Evolutionary conservation across 2,113 vertebrate genomes (phyloP).

Genomic region (Centrocercus urophasianus): DNA sequence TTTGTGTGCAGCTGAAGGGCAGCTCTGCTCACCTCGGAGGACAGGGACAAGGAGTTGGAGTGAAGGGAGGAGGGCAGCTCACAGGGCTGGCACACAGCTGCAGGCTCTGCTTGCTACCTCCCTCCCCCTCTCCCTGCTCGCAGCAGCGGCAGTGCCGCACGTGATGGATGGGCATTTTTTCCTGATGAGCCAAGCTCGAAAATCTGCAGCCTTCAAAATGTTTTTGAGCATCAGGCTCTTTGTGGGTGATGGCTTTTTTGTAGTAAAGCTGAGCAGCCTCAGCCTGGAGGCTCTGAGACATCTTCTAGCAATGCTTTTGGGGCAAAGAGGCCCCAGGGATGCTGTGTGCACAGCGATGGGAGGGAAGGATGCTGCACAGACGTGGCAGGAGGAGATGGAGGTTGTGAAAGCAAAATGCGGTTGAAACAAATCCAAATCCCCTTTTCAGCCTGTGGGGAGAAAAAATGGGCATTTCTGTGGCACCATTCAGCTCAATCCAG

Average conservation of each 20-base stretch:
- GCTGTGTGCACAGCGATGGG: background rate
- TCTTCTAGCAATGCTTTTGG: rapidly evolving
- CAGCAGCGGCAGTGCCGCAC: background rate
- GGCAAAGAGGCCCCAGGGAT: background rate
- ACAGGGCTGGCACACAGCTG: background rate
- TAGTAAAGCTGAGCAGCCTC: background rate
- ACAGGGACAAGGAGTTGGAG: background rate
- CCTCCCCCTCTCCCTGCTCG: background rate
- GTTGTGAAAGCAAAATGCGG: background rate
- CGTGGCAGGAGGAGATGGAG: background rate
- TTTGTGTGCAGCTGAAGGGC: background rate
- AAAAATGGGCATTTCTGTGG: background rate
- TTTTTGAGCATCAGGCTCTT: background rate
- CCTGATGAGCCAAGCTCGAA: conserved; percentile 4
- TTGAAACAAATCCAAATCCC: background rate
- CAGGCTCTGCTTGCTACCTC: background rate
- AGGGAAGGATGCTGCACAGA: rapidly evolving
- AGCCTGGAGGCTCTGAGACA: background rate
- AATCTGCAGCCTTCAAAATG: background rate
- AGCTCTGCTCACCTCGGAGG: background rate
- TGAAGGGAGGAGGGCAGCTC: background rate
- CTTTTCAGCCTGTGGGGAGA: background rate
- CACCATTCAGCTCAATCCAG: background rate
- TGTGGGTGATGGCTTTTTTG: background rate
- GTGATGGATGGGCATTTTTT: conserved; percentile 64